These are phyloP conservation scores for Pachydiplax longipennis DNA, from an alignment of 2,888 invertebrate species.

Conservation along the genomic window DNA sequence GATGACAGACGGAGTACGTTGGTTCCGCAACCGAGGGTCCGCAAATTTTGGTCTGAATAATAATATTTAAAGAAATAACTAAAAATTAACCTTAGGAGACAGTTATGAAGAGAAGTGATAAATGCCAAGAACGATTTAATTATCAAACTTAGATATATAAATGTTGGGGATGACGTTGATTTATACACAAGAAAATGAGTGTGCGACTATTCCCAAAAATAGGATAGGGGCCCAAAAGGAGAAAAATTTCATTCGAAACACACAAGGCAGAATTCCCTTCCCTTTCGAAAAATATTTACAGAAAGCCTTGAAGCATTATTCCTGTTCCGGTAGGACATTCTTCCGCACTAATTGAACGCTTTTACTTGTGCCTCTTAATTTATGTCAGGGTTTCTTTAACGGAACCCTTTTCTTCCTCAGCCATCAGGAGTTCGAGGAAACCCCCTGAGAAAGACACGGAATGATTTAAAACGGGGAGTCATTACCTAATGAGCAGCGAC, in stretches of 20 bases:
- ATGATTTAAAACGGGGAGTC: neutral
- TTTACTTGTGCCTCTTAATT: neutral
- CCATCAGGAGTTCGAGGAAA: neutral
- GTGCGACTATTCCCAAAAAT: too few relatives aligned
- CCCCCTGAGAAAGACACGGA: neutral
- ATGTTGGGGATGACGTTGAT: too few relatives aligned
- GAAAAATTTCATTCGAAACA: neutral
- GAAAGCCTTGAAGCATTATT: neutral
- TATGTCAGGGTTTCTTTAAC: neutral
- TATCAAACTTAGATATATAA: too few relatives aligned
- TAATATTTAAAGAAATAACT: too few relatives aligned
- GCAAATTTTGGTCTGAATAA: too few relatives aligned
- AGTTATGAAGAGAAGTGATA: too few relatives aligned
- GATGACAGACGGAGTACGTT: too few relatives aligned
- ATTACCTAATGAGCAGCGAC: neutral
- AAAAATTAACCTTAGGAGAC: too few relatives aligned
- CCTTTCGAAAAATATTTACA: neutral
- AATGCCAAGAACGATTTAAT: too few relatives aligned
- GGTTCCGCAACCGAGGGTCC: too few relatives aligned
- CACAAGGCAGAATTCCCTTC: neutral
- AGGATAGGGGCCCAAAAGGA: too few relatives aligned
- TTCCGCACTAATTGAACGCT: neutral
- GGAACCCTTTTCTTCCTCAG: neutral
- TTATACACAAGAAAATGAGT: too few relatives aligned
- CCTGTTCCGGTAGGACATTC: neutral